Base-by-base conservation (phyloP, 2,888 invertebrate species). In the Acleris laterana region DNA sequence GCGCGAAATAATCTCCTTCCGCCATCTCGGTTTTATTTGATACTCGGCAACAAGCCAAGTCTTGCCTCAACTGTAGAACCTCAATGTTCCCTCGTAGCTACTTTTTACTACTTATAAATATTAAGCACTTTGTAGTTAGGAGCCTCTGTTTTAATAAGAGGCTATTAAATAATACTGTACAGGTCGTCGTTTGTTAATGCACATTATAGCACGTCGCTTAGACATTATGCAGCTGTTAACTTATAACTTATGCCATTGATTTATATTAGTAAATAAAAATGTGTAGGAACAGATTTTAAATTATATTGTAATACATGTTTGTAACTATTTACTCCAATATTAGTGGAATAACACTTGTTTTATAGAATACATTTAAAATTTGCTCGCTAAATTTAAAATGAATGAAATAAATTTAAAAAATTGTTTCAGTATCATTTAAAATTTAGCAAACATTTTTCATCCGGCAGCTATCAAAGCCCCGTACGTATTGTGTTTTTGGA, bases 51-150 rank as follows among this genome's bases (percentile, higher is more conserved):
- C 7, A 22, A 51, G 66, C 66, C 66, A 42, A 38, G 17, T 66
- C 66, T 66, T 66, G 61, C 66, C 66, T 17, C 61, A 65, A 61
- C 66, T 57, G 61, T 57, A 44, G 25, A 52, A 61, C 52, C 42
- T 55, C 53, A 60, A 53, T 53, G 57, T 44, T 3, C 44, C 42
- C 44, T 65, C 65, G 56, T 61, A 65, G 50, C 49, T 64, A 60
- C 52, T 58, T 63, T 57, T 57, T 51, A 51, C 57, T 52, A 52
- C 64, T 57, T 57, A 56, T 44, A 55, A 60, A 56, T 56, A 65
- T 60, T 65, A 60, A 50, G 60, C 49, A 56, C 22, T 46, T 46
- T 44, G 17, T 55, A 44, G 50, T 50, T 49, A 49, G 60, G 55
- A 53, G 59, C 53, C 42, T 55, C 57, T 57, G 57, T 57, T 65